Base-by-base conservation (phyloP, 2,113 vertebrate genomes). In the Prunella fulvescens region DNA sequence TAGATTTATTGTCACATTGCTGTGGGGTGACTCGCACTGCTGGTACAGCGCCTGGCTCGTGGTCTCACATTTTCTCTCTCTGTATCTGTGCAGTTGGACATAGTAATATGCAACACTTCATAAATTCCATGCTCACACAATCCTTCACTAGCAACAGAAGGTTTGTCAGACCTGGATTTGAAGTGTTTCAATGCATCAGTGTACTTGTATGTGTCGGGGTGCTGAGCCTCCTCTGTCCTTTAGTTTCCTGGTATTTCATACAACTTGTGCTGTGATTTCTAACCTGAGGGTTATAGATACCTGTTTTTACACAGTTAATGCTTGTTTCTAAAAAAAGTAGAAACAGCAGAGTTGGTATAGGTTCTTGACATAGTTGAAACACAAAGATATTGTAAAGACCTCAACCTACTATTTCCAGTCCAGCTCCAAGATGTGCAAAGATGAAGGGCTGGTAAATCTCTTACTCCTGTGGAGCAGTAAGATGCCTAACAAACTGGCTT, bases 31-130 rank as follows among this genome's bases (percentile, higher is more conserved):
- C 58, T 77, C 47, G 9, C 26, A 3, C 26, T 40, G 70, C 70
- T 87, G 45, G 7, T 64, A 3, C 25, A 67, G 51, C 0, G 0
- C 31, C 58, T 81, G 67, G 9, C 53, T 67, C 8, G 0, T 3
- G 0, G 1, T 29, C 72, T 44, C 45, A 10, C 8, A 2, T 54
- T 67, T 58, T 58, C 14, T 83, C 54, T 57, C 2, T 65, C 40
- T 71, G 9, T 31, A 14, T 65, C 42, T 17, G 4, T 45, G 56
- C 23, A 74, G 16, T 8, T 50, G 29, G 31, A 80, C 48, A 35
- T n/a, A 66, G 14, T 51, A n/a, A 76, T 23, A n/a, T 35, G 11
- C 48, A 82, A 37, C 14, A 14, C 11, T 64, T 86, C 26, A 37
- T 67, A 33, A 94, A 69, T 82, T 86, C 67, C 58, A 23, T 44